Conservation (phyloP, 1,140 invertebrate genomes). For the Dryas iulia region DNA sequence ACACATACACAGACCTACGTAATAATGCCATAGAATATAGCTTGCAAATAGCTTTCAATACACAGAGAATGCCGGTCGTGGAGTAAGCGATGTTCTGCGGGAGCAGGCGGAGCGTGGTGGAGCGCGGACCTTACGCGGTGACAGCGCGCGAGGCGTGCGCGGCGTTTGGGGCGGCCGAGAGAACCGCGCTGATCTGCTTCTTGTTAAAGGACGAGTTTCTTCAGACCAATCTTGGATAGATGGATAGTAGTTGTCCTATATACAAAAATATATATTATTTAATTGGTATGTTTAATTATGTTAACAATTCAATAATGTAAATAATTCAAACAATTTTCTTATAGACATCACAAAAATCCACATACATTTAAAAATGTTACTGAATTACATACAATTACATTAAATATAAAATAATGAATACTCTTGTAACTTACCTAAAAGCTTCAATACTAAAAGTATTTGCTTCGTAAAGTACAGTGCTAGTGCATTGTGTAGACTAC, state of each 20-base stretch:
- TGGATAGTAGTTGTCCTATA: conserved; percentile 57
- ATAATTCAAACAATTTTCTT: too few relatives aligned
- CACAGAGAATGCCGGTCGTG: conserved; percentile 65
- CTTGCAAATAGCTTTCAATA: conserved; percentile 43
- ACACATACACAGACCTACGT: neutral
- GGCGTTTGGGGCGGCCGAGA: conserved; percentile 46
- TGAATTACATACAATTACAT: neutral
- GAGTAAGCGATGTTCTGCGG: conserved; percentile 53
- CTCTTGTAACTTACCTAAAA: conserved; percentile 22
- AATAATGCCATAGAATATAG: neutral
- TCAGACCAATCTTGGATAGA: conserved; percentile 57
- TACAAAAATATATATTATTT: conserved; percentile 5
- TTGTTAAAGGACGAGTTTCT: conserved; percentile 54
- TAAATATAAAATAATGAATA: neutral
- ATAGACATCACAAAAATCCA: too few relatives aligned
- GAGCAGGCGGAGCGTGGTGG: conserved; percentile 51
- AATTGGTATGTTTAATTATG: too few relatives aligned
- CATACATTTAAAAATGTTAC: neutral
- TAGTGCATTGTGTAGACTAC: conserved; percentile 22
- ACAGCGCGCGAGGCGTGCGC: conserved; percentile 51
- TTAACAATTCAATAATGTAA: too few relatives aligned
- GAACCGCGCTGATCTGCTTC: conserved; percentile 60
- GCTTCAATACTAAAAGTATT: neutral
- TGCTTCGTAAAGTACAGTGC: conserved; percentile 14
- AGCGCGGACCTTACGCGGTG: conserved; percentile 54